Base-by-base conservation (phyloP, 2,797 vertebrate species). In the Typhlichthys eigenmanni region DNA sequence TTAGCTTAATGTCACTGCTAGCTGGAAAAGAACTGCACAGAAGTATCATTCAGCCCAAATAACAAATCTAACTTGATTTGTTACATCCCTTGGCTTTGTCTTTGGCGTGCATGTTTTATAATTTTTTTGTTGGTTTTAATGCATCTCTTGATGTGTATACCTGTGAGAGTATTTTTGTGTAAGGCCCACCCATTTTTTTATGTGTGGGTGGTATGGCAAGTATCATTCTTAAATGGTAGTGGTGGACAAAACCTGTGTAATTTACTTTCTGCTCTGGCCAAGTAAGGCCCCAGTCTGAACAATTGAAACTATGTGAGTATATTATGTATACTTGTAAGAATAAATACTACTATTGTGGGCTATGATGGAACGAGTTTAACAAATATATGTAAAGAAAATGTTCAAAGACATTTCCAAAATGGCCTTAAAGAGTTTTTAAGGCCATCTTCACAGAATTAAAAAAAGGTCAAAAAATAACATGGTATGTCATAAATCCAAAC, bases 351-450 rank as follows among this genome's bases (percentile, higher is more conserved):
- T 81, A 69, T 84, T 50, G 81, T 85, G 77, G 79, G 84, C 75
- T 85, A 81, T 83, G 79, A 76, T 72, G 85, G 72, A 89, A 85
- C 47, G 34, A 79, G 81, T 85, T 92, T 86, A 76, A 84, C 79
- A 81, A 82, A 77, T 85, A 87, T 88, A 81, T 86, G 82, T 87
- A 86, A 81, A 13, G 55, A 85, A 58, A 82, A 86, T 79, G 81
- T 85, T 38, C 74, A 72, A 81, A 87, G 78, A 89, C 74, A 81
- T 80, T 85, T 92, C 89, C 89, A 89, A 89, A 88, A 91, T 86
- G 89, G 91, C 91, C 91, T 92, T 82, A 87, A 83, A 84, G 88
- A 68, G 90, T 92, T 91, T 91, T 87, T 82, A 88, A 89, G 80
- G n/a, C n/a, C n/a, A n/a, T 89, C 82, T 87, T 88, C 85, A 87